Evolutionary conservation across 2,888 invertebrate genomes (phyloP), one percentile per base, ranked within the genome.

Genomic region (Apamea crenata): DNA sequence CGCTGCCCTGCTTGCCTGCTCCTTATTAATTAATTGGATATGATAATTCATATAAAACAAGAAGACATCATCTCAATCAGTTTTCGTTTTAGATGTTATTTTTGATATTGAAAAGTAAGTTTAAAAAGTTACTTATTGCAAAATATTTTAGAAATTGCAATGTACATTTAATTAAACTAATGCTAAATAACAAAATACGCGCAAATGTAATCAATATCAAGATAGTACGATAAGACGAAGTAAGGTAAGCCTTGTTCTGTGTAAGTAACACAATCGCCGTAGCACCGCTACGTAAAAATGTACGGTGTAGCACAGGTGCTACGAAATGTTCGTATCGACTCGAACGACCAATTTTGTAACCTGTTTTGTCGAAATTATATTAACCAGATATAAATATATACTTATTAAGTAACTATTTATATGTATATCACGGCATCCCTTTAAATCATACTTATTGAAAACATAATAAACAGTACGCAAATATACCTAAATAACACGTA

Each of bases 1-100:
- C 91, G 91, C 93, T 91, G 94, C 93, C 93, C 81, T 85, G 75
- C 79, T 85, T 78, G 93, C 93, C 81, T 85, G 75, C 78, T 84
- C 77, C 67, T 14, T 78, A 77, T 83, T 87, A 78, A 87, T 79
- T 86, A 75, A 88, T 83, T 78, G 65, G 66, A 77, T 79, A 83
- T 83, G 76, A 80, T 83, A 76, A 77, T 76, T 79, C 53, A 74
- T 77, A 66, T 74, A 68, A 71, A 61, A 85, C 40, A 73, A 67
- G 59, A 70, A 80, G 36, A 72, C 47, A 72, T 69, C 47, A 72
- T 69, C 47, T 72, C 53, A 71, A 61, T 81, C 63, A 36, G 67
- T 75, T 68, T 80, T 67, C 14, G 18, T 16, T 36, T 56, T 47
- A 56, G 10, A 44, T 25, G 2, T 21, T 36, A 40, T 65, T 68